These are phyloP conservation scores for Coracias cyanogaster DNA, from an alignment of 2,797 vertebrate genomes.

Conservation along the genomic window DNA sequence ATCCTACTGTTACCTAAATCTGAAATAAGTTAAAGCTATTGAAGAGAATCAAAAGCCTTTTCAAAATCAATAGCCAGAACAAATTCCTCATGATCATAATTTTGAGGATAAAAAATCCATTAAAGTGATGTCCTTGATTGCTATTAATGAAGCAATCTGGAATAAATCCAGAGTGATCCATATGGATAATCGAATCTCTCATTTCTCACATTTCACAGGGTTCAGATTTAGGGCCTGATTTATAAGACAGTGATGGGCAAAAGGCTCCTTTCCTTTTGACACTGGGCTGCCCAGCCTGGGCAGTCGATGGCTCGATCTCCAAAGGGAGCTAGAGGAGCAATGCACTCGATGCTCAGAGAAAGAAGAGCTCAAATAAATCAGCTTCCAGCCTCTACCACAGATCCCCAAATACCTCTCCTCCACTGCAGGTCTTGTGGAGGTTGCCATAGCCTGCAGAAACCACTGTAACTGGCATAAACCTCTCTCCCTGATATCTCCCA, in stretches of 20 bases:
- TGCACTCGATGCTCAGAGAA: background rate
- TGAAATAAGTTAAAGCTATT: constrained; percentile 70
- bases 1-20: constrained; percentile 65
- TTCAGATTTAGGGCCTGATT: constrained; percentile 12
- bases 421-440: background rate
- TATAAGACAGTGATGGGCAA: constrained; percentile 4
- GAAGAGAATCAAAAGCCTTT: constrained; percentile 70
- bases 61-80: constrained; percentile 73
- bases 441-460: constrained; percentile 7
- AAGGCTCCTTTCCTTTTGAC: background rate
- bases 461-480: background rate
- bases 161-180: constrained; percentile 71
- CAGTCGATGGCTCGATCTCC: background rate
- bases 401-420: constrained; percentile 12
- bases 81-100: constrained; percentile 69
- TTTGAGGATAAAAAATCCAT: constrained; percentile 75
- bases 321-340: background rate
- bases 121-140: constrained; percentile 71
- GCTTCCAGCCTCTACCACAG: background rate
- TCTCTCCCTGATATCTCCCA: background rate
- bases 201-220: constrained; percentile 57
- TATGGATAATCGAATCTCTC: constrained; percentile 70
- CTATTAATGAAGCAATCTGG: constrained; percentile 74
- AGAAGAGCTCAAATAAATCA: background rate
- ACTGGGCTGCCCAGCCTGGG: background rate